Base-by-base conservation (phyloP, 2,113 vertebrate genomes). In the Hemibagrus wyckioides region DNA sequence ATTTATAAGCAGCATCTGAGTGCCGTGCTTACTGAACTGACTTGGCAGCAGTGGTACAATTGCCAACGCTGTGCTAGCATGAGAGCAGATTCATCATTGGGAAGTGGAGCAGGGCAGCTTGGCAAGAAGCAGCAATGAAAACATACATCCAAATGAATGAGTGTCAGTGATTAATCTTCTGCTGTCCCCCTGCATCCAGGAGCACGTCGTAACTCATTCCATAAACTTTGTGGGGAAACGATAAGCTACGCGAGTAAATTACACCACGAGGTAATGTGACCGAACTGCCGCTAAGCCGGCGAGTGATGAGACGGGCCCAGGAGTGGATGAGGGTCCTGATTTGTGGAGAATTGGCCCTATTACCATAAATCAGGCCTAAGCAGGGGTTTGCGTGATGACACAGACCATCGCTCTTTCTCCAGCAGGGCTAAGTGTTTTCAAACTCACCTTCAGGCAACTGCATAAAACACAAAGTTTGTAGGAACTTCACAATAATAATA, bases 91-190 rank as follows among this genome's bases (percentile, higher is more conserved):
- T 90, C 79, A 90, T 90, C 82, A 82, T 81, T 54, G 77, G 52
- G 39, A 57, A 71, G 75, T 84, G 56, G 80, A 88, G 84, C 77
- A 71, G 83, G 67, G 84, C 85, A 80, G 71, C 73, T 91, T 87
- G 91, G 88, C 80, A 61, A 77, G 75, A 83, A 85, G 84, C 69
- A 23, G 83, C 86, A 81, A 91, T 89, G 89, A 90, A 91, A 90
- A 88, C 86, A 80, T 90, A 89, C 86, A 86, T 91, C 89, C 71
- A 86, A 83, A 89, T 90, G 90, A 91, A 90, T 89, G 88, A 90
- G 88, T 90, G 90, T 92, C 88, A 86, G 76, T 57, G 80, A 90
- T 90, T 89, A 90, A 92, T 92, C 89, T 88, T 82, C 69, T 63
- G 39, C 82, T 82, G 87, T 83, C 85, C 59, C 82, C 54, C 79